Percentiles rank a stretch among this genome's conserved stretches.
Conservation (phyloP, 2,113 vertebrate genomes). For the Eidolon helvum region DNA sequence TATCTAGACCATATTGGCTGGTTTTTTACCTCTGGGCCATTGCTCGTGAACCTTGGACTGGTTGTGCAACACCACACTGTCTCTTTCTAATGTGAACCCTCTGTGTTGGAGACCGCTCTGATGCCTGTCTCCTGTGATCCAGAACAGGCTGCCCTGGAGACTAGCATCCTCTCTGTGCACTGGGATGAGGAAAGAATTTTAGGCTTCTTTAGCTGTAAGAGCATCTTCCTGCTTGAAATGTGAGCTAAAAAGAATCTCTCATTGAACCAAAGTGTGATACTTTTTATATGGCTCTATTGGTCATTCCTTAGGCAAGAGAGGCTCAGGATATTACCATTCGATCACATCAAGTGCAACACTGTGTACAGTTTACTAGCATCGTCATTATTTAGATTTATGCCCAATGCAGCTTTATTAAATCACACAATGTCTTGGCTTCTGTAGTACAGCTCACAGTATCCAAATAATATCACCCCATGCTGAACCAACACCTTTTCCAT, state of each 20-base stretch:
- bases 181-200: not conserved
- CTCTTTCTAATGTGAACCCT: not conserved
- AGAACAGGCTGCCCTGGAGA: not conserved
- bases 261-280: not conserved
- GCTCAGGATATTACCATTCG: not conserved
- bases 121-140: not conserved
- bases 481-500: not conserved
- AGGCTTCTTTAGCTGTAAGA: not conserved
- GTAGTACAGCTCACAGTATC: not conserved
- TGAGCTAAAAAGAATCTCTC: not conserved
- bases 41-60: not conserved
- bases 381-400: not conserved
- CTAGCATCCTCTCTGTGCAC: not conserved
- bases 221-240: not conserved
- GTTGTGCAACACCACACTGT: no score
- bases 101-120: not conserved
- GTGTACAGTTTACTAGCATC: not conserved
- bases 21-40: not conserved
- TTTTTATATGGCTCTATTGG: not conserved
- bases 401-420: not conserved
- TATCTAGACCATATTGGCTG: not conserved
- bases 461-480: not conserved
- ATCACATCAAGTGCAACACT: not conserved
- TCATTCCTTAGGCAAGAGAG: not conserved
- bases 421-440: not conserved